phyloP scores from a whole-genome alignment of 2,113 vertebrate genomes.

The Oxyruncus cristatus region DNA sequence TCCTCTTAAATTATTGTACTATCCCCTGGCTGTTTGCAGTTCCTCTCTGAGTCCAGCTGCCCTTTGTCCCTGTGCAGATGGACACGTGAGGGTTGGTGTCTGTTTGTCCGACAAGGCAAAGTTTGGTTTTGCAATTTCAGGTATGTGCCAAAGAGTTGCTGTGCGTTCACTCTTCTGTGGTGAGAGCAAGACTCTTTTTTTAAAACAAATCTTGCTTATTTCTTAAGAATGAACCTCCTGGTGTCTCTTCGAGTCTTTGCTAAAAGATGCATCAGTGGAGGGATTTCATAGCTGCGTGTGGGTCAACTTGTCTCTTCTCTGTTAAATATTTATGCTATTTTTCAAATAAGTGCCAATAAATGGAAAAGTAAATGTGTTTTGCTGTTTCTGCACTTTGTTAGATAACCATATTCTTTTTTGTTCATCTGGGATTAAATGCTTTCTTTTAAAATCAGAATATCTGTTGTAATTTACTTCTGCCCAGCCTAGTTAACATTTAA shows the following conservation, averaged over 20 bases:
- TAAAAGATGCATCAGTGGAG: not conserved
- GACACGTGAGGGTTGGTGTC: not conserved
- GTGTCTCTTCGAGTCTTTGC: not conserved
- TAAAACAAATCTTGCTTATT: not conserved
- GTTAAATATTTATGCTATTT: conserved; percentile 57
- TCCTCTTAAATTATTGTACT: conserved; percentile 40
- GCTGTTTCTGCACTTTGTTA: not conserved
- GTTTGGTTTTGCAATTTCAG: not conserved
- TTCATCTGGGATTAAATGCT: not conserved
- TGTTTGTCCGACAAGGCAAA: not conserved
- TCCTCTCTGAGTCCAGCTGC: not conserved
- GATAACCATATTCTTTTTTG: not conserved
- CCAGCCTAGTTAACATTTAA: not conserved
- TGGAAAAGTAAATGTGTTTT: not conserved
- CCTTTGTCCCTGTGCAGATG: not conserved
- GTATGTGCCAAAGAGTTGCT: conserved; percentile 36
- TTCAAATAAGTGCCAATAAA: conserved; percentile 62
- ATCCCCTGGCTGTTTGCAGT: not conserved
- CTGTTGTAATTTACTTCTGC: not conserved
- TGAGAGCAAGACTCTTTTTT: conserved; percentile 5
- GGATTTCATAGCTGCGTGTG: not conserved
- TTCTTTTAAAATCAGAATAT: not conserved
- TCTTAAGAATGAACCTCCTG: not conserved
- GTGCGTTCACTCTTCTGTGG: not conserved
- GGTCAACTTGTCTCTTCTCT: conserved; percentile 39